A percentile compares a stretch with the other conserved stretches of the same genome.
Conservation (phyloP, 2,113 vertebrate species). For the Heptranchias perlo region DNA sequence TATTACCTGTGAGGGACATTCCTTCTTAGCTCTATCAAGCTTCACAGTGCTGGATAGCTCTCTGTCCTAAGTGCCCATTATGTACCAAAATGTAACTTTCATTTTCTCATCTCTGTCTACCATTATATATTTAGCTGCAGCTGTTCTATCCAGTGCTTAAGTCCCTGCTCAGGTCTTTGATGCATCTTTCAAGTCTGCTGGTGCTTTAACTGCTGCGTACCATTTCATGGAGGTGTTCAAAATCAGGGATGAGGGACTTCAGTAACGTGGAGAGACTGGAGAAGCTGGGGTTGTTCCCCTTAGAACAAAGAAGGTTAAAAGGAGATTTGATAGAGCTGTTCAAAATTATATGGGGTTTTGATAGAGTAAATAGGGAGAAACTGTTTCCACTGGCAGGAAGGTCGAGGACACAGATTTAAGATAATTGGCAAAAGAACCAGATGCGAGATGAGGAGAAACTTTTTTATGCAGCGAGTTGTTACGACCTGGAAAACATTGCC, state of each 20-base stretch:
- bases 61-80: background rate
- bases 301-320: too few species aligned
- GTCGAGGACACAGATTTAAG: background rate
- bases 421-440: background rate
- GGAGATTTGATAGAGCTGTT: too few species aligned
- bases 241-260: background rate
- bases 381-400: too few species aligned
- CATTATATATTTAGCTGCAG: background rate
- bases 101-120: background rate
- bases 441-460: background rate
- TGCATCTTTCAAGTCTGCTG: background rate
- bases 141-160: too few species aligned
- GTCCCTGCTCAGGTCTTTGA: background rate
- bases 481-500: too few species aligned
- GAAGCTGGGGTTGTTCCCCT: too few species aligned
- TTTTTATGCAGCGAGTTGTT: background rate
- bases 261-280: background rate
- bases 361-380: too few species aligned
- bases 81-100: background rate
- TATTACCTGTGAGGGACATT: background rate
- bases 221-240: background rate
- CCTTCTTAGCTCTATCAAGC: background rate
- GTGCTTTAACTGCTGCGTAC: background rate
- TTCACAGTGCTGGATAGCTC: background rate
- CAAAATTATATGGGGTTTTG: too few species aligned